These are phyloP conservation scores for Cossypha heuglini DNA, from an alignment of 2,797 vertebrate species.

Conservation along the genomic window DNA sequence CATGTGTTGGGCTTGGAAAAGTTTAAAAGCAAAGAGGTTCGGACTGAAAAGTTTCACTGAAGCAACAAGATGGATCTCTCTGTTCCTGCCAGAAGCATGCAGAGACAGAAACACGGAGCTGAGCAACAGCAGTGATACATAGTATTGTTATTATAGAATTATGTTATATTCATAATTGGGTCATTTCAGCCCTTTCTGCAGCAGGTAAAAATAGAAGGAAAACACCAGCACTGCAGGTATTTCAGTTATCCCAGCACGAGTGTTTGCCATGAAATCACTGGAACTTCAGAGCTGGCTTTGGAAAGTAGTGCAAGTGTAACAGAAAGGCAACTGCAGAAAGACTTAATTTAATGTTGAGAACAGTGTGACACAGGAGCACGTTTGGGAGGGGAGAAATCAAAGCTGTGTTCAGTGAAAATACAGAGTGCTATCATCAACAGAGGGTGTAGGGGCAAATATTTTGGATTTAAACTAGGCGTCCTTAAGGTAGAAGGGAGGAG, in stretches of 20 bases:
- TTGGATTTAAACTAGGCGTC: not conserved
- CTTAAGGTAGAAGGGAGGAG: not conserved
- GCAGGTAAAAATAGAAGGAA: not conserved
- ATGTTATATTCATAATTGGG: not conserved
- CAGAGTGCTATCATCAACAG: not conserved
- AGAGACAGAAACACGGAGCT: not conserved
- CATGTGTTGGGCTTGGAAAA: not conserved
- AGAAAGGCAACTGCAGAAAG: not conserved
- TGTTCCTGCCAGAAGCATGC: not conserved
- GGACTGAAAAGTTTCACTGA: not conserved
- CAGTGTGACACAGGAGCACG: not conserved
- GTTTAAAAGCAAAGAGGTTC: not conserved
- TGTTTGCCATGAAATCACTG: not conserved
- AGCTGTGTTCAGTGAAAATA: not conserved
- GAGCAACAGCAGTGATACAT: not conserved
- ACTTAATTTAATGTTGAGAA: not conserved
- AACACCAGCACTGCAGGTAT: not conserved
- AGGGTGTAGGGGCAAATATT: not conserved
- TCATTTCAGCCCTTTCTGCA: not conserved
- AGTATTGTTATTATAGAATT: not conserved
- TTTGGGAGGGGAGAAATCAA: not conserved
- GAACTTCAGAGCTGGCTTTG: not conserved
- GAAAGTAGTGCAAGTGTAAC: not conserved
- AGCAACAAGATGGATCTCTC: not conserved
- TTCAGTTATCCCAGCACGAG: not conserved